Evolutionary conservation across 2,797 vertebrate species (phyloP).

Genomic region (Chanos chanos): DNA sequence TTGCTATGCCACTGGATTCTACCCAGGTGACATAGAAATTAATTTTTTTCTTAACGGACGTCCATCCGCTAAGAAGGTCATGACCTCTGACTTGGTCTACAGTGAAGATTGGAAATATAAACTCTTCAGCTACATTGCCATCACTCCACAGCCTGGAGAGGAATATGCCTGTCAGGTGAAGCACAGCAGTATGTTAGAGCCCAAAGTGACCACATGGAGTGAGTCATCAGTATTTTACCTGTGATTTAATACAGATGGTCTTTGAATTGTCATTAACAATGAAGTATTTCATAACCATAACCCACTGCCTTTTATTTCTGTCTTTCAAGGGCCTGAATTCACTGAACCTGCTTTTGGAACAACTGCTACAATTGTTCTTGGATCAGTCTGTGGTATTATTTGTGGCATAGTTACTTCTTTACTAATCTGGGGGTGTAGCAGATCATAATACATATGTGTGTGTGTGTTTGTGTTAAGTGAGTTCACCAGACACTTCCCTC

Average conservation of each 20-base stretch:
- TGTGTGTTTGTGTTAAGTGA: no score
- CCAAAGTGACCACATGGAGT: slow-evolving; percentile 25
- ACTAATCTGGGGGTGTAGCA: no score
- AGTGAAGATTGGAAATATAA: slow-evolving; percentile 31
- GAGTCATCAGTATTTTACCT: slow-evolving; percentile 16
- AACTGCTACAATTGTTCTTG: neutral
- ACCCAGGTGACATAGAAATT: slow-evolving; percentile 39
- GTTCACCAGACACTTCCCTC: no score
- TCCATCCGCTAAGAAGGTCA: neutral
- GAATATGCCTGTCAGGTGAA: slow-evolving; percentile 28
- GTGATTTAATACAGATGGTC: neutral
- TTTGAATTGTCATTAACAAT: neutral
- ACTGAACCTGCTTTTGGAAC: neutral
- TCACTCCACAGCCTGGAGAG: slow-evolving; percentile 17
- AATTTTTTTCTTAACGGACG: slow-evolving; percentile 20
- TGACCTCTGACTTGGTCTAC: slow-evolving; percentile 33
- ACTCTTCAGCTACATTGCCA: slow-evolving; percentile 24
- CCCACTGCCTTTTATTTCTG: neutral
- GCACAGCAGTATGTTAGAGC: slow-evolving; percentile 24
- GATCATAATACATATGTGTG: no score
- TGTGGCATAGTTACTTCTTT: neutral
- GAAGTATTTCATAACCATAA: neutral
- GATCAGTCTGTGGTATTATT: neutral
- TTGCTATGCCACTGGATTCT: slow-evolving; percentile 33
- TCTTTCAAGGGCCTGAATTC: slow-evolving; percentile 1